Percentiles rank a stretch among this genome's conserved stretches.
Conservation (phyloP, 1,140 invertebrate genomes). For the Orchestia grillus region DNA sequence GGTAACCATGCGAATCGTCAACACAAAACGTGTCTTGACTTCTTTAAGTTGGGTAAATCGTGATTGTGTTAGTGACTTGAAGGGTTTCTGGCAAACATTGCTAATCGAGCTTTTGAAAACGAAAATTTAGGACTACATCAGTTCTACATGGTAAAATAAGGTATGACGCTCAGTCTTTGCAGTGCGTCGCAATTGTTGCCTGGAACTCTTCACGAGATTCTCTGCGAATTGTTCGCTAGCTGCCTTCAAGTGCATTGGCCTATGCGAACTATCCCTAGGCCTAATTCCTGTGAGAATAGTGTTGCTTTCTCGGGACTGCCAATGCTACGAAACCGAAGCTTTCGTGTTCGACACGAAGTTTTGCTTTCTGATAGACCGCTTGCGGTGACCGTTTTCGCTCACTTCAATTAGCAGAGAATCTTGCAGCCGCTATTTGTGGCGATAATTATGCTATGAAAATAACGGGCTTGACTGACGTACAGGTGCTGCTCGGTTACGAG, state of each 20-base stretch:
- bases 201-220: background rate
- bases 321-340: background rate
- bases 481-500: background rate
- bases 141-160: background rate
- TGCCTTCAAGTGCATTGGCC: background rate
- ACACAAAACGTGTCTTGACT: background rate
- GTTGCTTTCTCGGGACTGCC: background rate
- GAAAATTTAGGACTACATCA: background rate
- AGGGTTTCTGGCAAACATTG: conserved; percentile 7
- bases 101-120: background rate
- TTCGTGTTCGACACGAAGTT: background rate
- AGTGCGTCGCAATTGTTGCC: background rate
- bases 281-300: background rate
- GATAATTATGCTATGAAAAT: background rate
- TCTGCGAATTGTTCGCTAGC: background rate
- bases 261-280: background rate
- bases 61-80: background rate
- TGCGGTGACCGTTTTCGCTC: background rate
- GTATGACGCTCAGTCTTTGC: background rate
- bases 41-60: background rate
- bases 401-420: conserved; percentile 9
- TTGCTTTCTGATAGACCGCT: background rate
- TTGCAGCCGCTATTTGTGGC: background rate
- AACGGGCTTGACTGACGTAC: conserved; percentile 23
- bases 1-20: background rate